phyloP scores from a whole-genome alignment of 1,140 invertebrate species.

The Drosophila jambulina region DNA sequence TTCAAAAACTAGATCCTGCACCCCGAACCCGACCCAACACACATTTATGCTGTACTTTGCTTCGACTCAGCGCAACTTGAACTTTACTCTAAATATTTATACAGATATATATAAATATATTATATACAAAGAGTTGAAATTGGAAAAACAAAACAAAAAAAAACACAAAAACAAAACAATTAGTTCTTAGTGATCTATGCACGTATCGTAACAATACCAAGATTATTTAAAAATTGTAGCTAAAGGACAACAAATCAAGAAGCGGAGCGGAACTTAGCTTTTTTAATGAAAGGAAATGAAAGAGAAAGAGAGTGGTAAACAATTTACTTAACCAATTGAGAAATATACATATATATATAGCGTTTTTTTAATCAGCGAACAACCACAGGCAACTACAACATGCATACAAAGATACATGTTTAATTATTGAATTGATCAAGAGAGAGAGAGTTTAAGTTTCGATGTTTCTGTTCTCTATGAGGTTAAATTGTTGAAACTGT shows the following conservation, averaged over 20 bases:
- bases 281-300: slow-evolving; percentile 30
- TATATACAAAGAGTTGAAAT: slow-evolving; percentile 36
- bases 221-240: slow-evolving; percentile 41
- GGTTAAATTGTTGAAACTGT: slow-evolving; percentile 40
- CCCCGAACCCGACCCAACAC: slow-evolving; percentile 1
- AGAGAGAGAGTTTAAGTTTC: slow-evolving; percentile 35
- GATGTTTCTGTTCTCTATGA: slow-evolving; percentile 32
- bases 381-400: slow-evolving; percentile 12
- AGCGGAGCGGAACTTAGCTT: slow-evolving; percentile 39
- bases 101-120: slow-evolving; percentile 27
- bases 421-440: slow-evolving; percentile 27
- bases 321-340: slow-evolving; percentile 33
- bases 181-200: slow-evolving; percentile 50
- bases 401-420: slow-evolving; percentile 12
- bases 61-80: slow-evolving; percentile 35
- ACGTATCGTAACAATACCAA: slow-evolving; percentile 51
- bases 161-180: slow-evolving; percentile 10
- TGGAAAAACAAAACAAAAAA: slow-evolving; percentile 3
- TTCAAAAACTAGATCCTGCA: slow-evolving; percentile 3
- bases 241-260: slow-evolving; percentile 46
- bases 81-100: slow-evolving; percentile 33
- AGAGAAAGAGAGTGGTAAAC: slow-evolving; percentile 6
- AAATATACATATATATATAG: slow-evolving; percentile 27
- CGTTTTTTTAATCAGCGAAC: slow-evolving; percentile 35
- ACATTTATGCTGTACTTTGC: slow-evolving; percentile 47